phyloP scores from a whole-genome alignment of 2,888 invertebrate species.

The Linnaemya tessellans region DNA sequence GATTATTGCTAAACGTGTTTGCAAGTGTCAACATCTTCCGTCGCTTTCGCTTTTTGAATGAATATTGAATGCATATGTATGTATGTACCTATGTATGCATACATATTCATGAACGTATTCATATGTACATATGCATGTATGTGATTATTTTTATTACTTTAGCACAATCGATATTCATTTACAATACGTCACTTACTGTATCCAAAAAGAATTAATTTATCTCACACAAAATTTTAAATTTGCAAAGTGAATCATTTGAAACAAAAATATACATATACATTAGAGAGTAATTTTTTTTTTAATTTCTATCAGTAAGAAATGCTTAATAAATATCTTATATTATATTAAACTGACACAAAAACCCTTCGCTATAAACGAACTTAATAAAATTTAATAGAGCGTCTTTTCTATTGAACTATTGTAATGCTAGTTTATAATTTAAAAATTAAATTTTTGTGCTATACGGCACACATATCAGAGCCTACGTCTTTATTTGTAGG shows the following conservation, averaged over 20 bases:
- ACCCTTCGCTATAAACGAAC: too few species aligned
- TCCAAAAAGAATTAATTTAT: background rate
- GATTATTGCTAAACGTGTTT: background rate
- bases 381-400: too few species aligned
- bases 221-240: background rate
- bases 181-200: background rate
- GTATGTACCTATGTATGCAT: background rate
- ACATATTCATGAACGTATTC: background rate
- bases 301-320: too few species aligned
- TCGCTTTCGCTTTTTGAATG: slow-evolving; percentile 3
- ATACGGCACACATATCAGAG: too few species aligned
- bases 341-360: too few species aligned
- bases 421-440: too few species aligned
- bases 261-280: background rate
- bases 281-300: too few species aligned
- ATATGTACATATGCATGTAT: background rate
- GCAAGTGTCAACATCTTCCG: slow-evolving; percentile 22
- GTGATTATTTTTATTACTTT: slow-evolving; percentile 7
- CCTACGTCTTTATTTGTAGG: too few species aligned
- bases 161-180: slow-evolving; percentile 17
- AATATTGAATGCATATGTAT: background rate
- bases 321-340: too few species aligned
- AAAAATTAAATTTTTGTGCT: too few species aligned
- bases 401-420: too few species aligned
- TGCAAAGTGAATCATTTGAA: slow-evolving; percentile 39